A percentile compares a stretch with the other conserved stretches of the same genome.
These are phyloP conservation scores for Crypturellus undulatus DNA, from an alignment of 2,113 vertebrate species.

Conservation along the genomic window DNA sequence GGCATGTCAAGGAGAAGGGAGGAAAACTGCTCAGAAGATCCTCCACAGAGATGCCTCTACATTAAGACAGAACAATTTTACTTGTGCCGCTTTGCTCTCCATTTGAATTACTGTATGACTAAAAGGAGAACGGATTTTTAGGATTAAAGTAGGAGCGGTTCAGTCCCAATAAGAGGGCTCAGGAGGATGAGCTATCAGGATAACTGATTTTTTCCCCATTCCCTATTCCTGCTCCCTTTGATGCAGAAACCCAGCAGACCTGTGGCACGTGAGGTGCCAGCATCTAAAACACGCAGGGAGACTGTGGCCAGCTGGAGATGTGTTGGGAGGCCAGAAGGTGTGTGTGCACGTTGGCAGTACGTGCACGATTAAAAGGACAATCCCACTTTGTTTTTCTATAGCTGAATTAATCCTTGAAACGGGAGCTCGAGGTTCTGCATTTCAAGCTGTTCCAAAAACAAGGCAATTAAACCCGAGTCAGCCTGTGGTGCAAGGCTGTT, in stretches of 20 bases:
- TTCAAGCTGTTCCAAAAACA: neutral
- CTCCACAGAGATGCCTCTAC: neutral
- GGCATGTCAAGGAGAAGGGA: neutral
- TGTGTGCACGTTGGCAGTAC: neutral
- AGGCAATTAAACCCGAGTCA: neutral
- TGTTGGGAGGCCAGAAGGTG: accelerated
- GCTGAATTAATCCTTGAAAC: neutral
- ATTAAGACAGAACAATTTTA: neutral
- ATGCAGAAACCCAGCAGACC: neutral
- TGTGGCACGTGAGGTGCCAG: neutral
- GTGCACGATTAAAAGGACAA: neutral
- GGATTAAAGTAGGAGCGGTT: neutral
- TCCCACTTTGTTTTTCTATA: neutral
- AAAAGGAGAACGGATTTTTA: neutral
- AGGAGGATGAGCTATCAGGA: neutral
- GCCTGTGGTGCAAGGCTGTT: neutral
- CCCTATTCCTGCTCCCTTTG: neutral
- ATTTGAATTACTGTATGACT: neutral
- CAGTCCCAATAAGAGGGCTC: neutral
- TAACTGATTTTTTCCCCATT: neutral
- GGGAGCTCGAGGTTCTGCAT: neutral
- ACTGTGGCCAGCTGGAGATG: neutral
- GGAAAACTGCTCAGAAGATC: neutral
- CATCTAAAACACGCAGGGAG: neutral
- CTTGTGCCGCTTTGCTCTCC: neutral